Evolutionary conservation across 1,140 invertebrate species (phyloP), one percentile per base, ranked within the genome.

Genomic region (Goniozus legneri): DNA sequence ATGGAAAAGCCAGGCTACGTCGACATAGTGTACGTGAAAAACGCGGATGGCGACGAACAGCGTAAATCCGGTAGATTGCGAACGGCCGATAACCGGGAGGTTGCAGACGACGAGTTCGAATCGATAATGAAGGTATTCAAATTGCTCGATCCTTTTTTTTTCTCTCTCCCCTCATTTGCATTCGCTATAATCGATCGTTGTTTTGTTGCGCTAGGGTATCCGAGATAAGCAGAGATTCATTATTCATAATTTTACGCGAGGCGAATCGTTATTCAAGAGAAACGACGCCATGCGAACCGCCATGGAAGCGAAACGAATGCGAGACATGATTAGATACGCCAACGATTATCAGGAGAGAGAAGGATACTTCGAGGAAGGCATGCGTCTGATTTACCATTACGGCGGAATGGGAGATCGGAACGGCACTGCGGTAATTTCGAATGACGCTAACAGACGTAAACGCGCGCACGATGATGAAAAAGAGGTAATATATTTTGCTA

Each of bases 351-450:
- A 74, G 42, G 73, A 76, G 42, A 54, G 65, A 20, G 54, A 75
- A n/a, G 73, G 73, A 2, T 76, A 65, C 38, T 76, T 66, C 44
- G 73, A 76, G 30, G 61, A 75, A 40, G 72, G 71, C 22, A 70
- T 76, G 64, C 64, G 71, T 36, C 36, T 76, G 34, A 60, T 73
- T 19, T 76, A 74, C 56, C 72, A 76, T 50, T 74, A 67, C n/a
- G 71, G 69, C 1, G 50, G 41, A 16, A 40, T 45, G 33, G 56
- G 24, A 15, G 1, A 62, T 14, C 34, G 13, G 16, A 46, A 46
- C 1, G 8, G 22, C n/a, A n/a, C n/a, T n/a, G n/a, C n/a, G n/a
- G n/a, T n/a, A 7, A 54, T 49, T 20, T 4, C 43, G 0, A 52
- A 45, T 7, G 62, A 66, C 7, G 52, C 40, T 0, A 37, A 43